Base-by-base conservation (phyloP, 30 jellyfish, hydroid and myxozoan genomes). In the Cassiopea xamachana region DNA sequence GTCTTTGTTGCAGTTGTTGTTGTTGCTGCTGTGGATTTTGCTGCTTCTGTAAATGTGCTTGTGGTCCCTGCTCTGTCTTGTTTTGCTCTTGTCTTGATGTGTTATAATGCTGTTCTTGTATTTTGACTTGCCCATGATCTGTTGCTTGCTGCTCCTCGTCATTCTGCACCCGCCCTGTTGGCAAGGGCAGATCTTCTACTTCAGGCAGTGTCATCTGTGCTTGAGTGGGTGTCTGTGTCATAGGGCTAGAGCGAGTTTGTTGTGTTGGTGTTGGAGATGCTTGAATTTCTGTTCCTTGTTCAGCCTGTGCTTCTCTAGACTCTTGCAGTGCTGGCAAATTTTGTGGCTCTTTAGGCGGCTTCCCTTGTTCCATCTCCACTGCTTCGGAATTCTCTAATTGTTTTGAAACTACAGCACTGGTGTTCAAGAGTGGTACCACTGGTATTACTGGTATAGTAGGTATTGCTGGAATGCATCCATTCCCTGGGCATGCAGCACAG, bases 391-490 rank as follows among this genome's bases (percentile, higher is more conserved):
- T 79, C 50, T 64, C 86, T 50, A 27, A 43, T 12, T 44, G 47
- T 83, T 13, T 83, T 12, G 61, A 10, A 18, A 45, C 70, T 2
- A 39, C 46, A 1, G 59, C 64, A 2, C 50, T 59, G n/a, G 49
- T 58, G 79, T 75, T 88, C 13, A 67, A 79, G 14, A 88, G 59
- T 46, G 90, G 90, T n/a, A 79, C 9, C 60, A 88, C 82, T 39
- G 95, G 95, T 75, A 88, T 44, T 12, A 88, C 90, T 1, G 95
- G 95, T 7, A 88, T 80, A 13, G 79, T 73, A 3, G 95, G 95
- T 55, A 88, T 71, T 48, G 83, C 90, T 10, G 95, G 95, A 15
- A 79, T 70, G 75, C 95, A 88, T 14, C 95, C 95, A 60, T 73
- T 55, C 0, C 95, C 95, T 1, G 95, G 95, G 74, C 95, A 88